Percentiles rank a stretch among this genome's conserved stretches.
Evolutionary conservation across 2,113 vertebrate species (phyloP).

Genomic region (Colinus virginianus): DNA sequence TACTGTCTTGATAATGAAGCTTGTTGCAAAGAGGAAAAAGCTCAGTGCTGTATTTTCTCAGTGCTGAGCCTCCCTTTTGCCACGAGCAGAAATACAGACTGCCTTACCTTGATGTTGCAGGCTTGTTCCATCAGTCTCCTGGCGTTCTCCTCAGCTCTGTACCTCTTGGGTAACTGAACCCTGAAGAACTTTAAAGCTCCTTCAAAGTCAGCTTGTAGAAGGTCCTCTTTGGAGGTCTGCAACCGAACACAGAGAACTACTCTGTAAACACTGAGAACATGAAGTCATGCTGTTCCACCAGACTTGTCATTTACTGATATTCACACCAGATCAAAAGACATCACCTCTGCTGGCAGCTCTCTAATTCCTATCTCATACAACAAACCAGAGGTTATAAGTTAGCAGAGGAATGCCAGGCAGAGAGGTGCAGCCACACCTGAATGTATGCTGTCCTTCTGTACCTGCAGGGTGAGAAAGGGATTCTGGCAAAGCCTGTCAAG

Average conservation of each 20-base stretch:
- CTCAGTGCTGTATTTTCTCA: neutral
- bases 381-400: neutral
- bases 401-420: neutral
- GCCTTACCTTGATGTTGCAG: slow-evolving; percentile 95
- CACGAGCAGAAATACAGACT: neutral
- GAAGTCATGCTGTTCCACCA: neutral
- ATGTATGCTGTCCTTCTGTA: neutral
- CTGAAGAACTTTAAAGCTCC: slow-evolving; percentile 98
- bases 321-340: slow-evolving; percentile 2
- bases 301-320: slow-evolving; percentile 12
- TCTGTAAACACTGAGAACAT: neutral
- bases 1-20: neutral
- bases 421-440: neutral
- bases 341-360: neutral
- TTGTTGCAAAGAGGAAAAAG: neutral
- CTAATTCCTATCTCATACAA: neutral
- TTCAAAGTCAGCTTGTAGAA: slow-evolving; percentile 98
- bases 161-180: slow-evolving; percentile 97
- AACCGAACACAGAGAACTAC: slow-evolving; percentile 51
- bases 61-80: neutral
- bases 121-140: slow-evolving; percentile 97
- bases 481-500: slow-evolving; percentile 26
- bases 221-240: slow-evolving; percentile 98
- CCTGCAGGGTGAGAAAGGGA: neutral
- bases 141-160: slow-evolving; percentile 96